Evolutionary conservation across 1,140 invertebrate genomes (phyloP), one percentile per base, ranked within the genome.

Genomic region (Pogonomyrmex californicus): DNA sequence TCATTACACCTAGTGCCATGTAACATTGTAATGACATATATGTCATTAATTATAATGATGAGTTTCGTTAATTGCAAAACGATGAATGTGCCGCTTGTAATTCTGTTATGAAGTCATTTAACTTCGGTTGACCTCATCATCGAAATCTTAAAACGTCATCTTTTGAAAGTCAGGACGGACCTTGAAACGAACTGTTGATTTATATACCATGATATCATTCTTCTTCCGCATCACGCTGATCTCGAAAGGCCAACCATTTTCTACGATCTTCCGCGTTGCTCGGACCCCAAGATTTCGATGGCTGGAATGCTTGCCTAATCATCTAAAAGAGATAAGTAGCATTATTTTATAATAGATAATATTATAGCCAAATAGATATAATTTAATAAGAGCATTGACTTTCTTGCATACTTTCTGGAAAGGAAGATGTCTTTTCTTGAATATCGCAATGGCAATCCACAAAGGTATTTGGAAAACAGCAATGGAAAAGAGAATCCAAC

Each of bases 391-490:
- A 33, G 12, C 17, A 1, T 36, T 62, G 12, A 82, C 3, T 71
- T 23, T 23, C 10, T 62, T 44, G 33, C 68, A 77, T 86, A 86
- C 85, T 75, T 86, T 17, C 49, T 0, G 23, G 30, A 60, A 62
- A 36, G 30, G 36, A 63, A 79, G 30, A 77, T 83, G 33, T 68
- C 63, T 65, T 2, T 88, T 90, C n/a, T 78, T 91, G 1, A 77
- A 38, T 23, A 92, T 56, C 9, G 75, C 76, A n/a, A 60, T 65
- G 0, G 91, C 44, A 0, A 89, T 92, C 92, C 93, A 95, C 36
- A 94, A 60, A 54, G 94, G 93, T 44, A 96, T 87, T 79, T 95
- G 93, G 2, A 93, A 1, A 17, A 95, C 68, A 41, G 93, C 95
- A 65, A 94, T 65, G 7, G 73, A 70, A 14, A 93, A 91, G 1